These are phyloP conservation scores for Thomomys bottae DNA, from an alignment of 2,113 vertebrate genomes.

Conservation along the genomic window DNA sequence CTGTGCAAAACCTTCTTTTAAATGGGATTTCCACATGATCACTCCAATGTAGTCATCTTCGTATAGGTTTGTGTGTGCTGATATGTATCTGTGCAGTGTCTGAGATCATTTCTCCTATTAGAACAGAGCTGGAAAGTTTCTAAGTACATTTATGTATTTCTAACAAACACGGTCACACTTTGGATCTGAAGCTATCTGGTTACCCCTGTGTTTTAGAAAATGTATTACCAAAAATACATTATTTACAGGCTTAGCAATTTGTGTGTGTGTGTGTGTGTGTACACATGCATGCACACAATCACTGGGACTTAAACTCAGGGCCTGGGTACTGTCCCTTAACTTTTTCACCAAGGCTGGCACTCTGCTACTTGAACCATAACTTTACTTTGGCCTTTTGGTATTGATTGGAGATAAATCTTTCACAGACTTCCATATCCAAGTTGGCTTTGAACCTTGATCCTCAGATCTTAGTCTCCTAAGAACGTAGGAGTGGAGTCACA, in stretches of 20 bases:
- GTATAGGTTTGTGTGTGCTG: neutral
- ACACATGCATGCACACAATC: too few species aligned
- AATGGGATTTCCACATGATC: neutral
- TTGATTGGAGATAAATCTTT: too few species aligned
- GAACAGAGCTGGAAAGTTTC: neutral
- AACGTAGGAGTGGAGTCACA: too few species aligned
- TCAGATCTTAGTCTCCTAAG: too few species aligned
- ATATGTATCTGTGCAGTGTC: neutral
- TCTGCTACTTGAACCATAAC: too few species aligned
- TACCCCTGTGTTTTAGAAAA: neutral
- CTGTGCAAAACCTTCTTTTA: constrained; percentile 7
- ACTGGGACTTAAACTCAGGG: too few species aligned
- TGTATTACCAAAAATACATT: neutral
- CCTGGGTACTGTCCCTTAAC: too few species aligned
- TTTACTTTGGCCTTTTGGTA: too few species aligned
- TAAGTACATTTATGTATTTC: neutral
- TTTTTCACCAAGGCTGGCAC: too few species aligned
- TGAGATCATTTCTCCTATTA: neutral
- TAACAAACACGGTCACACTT: neutral
- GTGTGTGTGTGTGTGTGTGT: neutral
- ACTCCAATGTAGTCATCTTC: neutral
- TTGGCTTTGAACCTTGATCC: too few species aligned
- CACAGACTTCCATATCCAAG: too few species aligned
- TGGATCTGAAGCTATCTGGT: neutral
- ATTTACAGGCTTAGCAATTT: neutral